Percentiles rank a stretch among this genome's conserved stretches.
Evolutionary conservation across 2,888 invertebrate genomes (phyloP).

Genomic region (Nymphalis c-album): DNA sequence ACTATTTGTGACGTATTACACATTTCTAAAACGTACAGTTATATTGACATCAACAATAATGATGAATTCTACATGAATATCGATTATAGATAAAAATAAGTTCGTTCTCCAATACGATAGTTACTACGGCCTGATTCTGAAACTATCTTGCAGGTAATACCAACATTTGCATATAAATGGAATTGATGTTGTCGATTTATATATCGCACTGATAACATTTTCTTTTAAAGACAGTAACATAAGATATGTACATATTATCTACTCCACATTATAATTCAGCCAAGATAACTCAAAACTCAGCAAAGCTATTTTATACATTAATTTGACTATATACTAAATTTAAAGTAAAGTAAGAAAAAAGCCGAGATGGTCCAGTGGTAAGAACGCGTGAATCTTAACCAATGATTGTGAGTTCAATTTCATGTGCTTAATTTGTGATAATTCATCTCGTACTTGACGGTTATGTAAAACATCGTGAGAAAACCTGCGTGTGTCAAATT

Average conservation of each 20-base stretch:
- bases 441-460: too few species aligned
- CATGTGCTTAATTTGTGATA: too few species aligned
- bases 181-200: conserved; percentile 14
- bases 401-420: too few species aligned
- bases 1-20: too few species aligned
- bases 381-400: too few species aligned
- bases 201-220: background rate
- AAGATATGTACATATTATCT: background rate
- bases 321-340: too few species aligned
- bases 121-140: conserved; percentile 9
- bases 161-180: conserved; percentile 20
- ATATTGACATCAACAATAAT: background rate
- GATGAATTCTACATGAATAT: background rate
- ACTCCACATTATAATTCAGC: background rate
- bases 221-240: background rate
- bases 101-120: background rate
- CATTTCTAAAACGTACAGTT: too few species aligned
- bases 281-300: background rate
- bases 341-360: too few species aligned
- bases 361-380: too few species aligned
- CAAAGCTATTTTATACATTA: too few species aligned
- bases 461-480: too few species aligned
- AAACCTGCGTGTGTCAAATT: too few species aligned
- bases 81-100: conserved; percentile 5
- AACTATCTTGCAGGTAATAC: conserved; percentile 11